phyloP scores from a whole-genome alignment of 2,888 invertebrate genomes.

The Euphydryas editha region DNA sequence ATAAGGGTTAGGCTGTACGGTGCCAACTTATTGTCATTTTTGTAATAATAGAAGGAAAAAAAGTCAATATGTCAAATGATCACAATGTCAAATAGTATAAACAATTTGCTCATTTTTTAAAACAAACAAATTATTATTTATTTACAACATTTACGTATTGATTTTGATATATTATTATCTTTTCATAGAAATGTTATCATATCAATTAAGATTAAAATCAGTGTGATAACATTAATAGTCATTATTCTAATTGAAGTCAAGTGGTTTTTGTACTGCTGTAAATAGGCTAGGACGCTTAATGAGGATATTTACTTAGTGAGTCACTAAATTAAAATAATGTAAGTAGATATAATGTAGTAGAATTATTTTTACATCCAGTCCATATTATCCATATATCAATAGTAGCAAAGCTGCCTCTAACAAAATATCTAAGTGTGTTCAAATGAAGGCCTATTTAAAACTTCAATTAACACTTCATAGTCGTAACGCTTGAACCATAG shows the following conservation, averaged over 20 bases:
- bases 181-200: slow-evolving; percentile 14
- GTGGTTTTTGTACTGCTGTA: slow-evolving; percentile 11
- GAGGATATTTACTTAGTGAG: background rate
- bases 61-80: background rate
- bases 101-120: slow-evolving; percentile 16
- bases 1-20: too few relatives aligned
- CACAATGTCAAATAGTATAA: slow-evolving; percentile 3
- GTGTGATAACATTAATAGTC: slow-evolving; percentile 3
- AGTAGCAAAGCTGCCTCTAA: too few relatives aligned
- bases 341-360: background rate
- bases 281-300: slow-evolving; percentile 6
- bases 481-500: too few relatives aligned
- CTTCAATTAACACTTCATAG: too few relatives aligned
- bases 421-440: too few relatives aligned
- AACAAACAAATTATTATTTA: slow-evolving; percentile 20
- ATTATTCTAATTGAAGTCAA: slow-evolving; percentile 11
- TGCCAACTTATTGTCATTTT: too few relatives aligned
- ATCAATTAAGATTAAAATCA: slow-evolving; percentile 6
- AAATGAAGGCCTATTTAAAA: too few relatives aligned
- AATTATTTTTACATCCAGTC: too few relatives aligned
- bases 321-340: background rate
- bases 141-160: background rate
- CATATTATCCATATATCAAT: too few relatives aligned
- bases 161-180: slow-evolving; percentile 12
- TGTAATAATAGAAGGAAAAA: too few relatives aligned